Base-by-base conservation (phyloP, 2,113 vertebrate genomes). In the Gallinago undulata region DNA sequence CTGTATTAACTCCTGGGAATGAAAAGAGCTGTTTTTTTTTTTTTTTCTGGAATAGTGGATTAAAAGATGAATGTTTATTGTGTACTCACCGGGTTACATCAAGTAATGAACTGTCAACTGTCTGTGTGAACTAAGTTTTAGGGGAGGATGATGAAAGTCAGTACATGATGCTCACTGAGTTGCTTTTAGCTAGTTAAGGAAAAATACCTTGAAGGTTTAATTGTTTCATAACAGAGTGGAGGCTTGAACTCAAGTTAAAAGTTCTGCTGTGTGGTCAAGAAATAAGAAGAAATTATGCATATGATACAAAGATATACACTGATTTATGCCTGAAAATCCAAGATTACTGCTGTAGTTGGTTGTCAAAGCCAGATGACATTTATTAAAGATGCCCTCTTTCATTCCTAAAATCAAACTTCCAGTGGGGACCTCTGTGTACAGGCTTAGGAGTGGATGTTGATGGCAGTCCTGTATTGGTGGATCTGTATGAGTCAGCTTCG, bases 351-450 rank as follows among this genome's bases (percentile, higher is more conserved):
- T n/a, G 13, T 59, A 55, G 43, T 50, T 83, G 18, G 5, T n/a
- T 75, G 19, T 79, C 24, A 48, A 17, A 78, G 41, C 6, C 18
- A 75, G 7, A 21, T 85, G 14, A 13, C 5, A 1, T 63, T 84
- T 75, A 25, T 48, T 74, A n/a, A 67, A 64, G 33, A n/a, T 41
- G 27, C 51, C 51, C 25, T 86, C 18, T 50, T 76, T 80, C 8
- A 48, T 68, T 80, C 35, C 48, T 57, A 5, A 59, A 68, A 24
- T 79, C 13, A 78, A 30, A 22, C 10, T 87, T 83, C 19, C n/a
- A 48, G 0, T 62, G 9, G 18, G 11, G 22, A 55, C 8, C 69
- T 69, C 10, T 30, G 6, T 13, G 4, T 43, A 8, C 0, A 1
- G 10, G 5, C 13, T 72, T 68, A 79, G 30, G 48, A 86, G 17